Percentiles rank a stretch among this genome's conserved stretches.
Conservation (phyloP, 2,797 vertebrate genomes). For the Myotis daubentonii region DNA sequence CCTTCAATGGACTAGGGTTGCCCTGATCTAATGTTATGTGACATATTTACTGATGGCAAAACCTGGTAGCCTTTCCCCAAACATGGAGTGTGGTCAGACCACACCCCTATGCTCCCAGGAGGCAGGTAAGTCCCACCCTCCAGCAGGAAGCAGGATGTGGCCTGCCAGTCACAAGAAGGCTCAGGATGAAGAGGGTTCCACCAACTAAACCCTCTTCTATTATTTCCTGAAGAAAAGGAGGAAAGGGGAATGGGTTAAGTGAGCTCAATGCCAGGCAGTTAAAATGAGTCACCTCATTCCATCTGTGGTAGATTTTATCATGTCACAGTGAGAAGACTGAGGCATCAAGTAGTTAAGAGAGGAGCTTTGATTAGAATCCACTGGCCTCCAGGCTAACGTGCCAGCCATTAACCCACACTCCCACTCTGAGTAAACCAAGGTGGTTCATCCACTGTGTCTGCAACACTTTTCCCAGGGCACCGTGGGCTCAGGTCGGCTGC, state of each 20-base stretch:
- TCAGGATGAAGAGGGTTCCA: background rate
- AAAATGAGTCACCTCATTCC: background rate
- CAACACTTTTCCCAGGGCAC: background rate
- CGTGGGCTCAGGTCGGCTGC: background rate
- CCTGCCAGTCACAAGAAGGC: background rate
- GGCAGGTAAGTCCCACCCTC: background rate
- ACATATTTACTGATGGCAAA: background rate
- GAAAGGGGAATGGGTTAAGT: background rate
- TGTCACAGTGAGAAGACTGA: background rate
- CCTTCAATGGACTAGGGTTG: background rate
- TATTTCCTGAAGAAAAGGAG: background rate
- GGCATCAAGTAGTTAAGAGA: background rate
- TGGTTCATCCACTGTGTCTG: accelerated
- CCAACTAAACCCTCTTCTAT: background rate
- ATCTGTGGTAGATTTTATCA: background rate
- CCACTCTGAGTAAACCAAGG: background rate
- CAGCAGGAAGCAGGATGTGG: background rate
- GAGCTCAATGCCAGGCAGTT: background rate
- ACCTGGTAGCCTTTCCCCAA: background rate
- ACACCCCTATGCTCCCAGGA: background rate
- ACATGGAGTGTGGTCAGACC: background rate
- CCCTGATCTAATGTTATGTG: background rate
- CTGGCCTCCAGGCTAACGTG: background rate
- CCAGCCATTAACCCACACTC: background rate
- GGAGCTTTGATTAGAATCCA: background rate